Base-by-base conservation (phyloP, 2,888 invertebrate species). In the Hirtodrosophila confusa region DNA sequence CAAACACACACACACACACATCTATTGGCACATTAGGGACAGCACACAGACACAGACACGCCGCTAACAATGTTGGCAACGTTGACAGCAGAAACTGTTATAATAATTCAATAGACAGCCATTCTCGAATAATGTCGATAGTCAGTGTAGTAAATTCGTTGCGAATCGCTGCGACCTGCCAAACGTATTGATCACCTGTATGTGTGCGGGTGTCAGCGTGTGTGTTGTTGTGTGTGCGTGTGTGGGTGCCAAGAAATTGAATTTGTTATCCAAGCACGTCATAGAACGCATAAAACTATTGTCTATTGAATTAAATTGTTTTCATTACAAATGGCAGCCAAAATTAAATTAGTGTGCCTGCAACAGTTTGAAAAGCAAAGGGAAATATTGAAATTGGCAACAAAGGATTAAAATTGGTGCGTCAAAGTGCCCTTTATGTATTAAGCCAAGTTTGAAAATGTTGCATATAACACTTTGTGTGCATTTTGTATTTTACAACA, bases 31-130 rank as follows among this genome's bases (percentile, higher is more conserved):
- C 61, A 57, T 57, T 56, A 64, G 58, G 50, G 49, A 73, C 50
- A 69, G 29, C 44, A 43, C 43, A 35, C 33, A 41, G 44, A 50
- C 36, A 54, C 23, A 61, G 37, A 33, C 29, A 58, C 37, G 49
- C 45, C 65, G 61, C 69, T 61, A 69, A 80, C 83, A 84, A 69
- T 75, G 86, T 68, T 71, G 78, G 75, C 82, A 68, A 65, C 64
- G 83, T 58, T 80, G 80, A 86, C 80, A 80, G 84, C 86, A 78
- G 84, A 86, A 88, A 84, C 80, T 83, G 88, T 84, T 84, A 86
- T 88, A 86, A 84, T 84, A 84, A 84, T 84, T 84, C 84, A 84
- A 84, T 84, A 74, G 78, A 85, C 82, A 82, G 71, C 79, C 82
- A 79, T 83, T 75, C 75, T 65, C 51, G 55, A 82, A 83, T 88